These are phyloP conservation scores for Chrysemys picta DNA, from an alignment of 2,113 vertebrate genomes.

Conservation along the genomic window DNA sequence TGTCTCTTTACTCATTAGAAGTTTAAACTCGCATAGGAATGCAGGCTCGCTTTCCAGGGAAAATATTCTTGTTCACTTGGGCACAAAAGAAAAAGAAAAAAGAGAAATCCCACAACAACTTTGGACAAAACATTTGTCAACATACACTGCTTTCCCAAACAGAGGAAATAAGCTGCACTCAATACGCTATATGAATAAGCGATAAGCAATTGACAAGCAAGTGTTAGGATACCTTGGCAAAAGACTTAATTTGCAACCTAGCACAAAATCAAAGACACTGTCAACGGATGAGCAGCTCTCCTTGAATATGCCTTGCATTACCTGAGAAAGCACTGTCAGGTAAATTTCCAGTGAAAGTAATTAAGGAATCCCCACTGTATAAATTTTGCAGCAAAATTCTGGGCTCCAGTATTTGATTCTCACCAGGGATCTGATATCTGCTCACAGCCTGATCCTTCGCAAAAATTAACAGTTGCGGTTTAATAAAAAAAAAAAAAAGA, in stretches of 20 bases:
- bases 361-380: conserved; percentile 78
- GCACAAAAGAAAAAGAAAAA: conserved; percentile 3
- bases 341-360: conserved; percentile 82
- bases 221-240: conserved; percentile 65
- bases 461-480: conserved; percentile 45
- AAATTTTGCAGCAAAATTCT: conserved; percentile 61
- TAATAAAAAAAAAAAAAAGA: background rate
- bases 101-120: background rate
- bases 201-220: conserved; percentile 62
- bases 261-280: conserved; percentile 80
- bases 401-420: conserved; percentile 65
- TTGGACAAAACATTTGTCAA: conserved; percentile 38
- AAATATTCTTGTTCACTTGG: conserved; percentile 42
- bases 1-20: conserved; percentile 30
- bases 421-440: conserved; percentile 65
- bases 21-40: background rate
- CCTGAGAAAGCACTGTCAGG: conserved; percentile 73
- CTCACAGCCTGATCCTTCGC: conserved; percentile 58
- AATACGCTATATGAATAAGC: conserved; percentile 54
- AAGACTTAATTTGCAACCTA: conserved; percentile 80
- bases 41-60: background rate
- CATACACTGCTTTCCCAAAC: background rate
- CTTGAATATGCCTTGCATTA: conserved; percentile 45
- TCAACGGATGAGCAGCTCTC: conserved; percentile 61
- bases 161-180: conserved; percentile 23